A percentile compares a stretch with the other conserved stretches of the same genome.
Conservation (phyloP, 2,888 invertebrate genomes). For the Cyclophora albipunctata region DNA sequence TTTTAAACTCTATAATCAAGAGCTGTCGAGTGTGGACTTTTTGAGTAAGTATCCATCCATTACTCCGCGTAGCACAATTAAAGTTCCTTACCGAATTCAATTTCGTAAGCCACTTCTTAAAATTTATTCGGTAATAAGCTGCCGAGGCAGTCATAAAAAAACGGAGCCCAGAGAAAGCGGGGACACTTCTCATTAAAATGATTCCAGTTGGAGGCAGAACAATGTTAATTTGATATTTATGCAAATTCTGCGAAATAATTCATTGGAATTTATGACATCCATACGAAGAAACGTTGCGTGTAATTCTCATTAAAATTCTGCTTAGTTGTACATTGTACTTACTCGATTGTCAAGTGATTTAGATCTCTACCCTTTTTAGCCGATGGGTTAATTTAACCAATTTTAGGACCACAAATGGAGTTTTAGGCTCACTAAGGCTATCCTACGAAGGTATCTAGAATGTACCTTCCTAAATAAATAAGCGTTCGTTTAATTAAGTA, state of each 20-base stretch:
- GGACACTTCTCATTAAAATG: constrained; percentile 41
- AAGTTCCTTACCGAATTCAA: constrained; percentile 31
- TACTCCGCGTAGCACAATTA: constrained; percentile 26
- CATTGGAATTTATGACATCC: constrained; percentile 34
- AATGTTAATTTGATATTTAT: constrained; percentile 52
- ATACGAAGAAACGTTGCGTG: constrained; percentile 16
- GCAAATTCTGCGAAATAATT: constrained; percentile 41
- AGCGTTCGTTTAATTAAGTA: too few species aligned
- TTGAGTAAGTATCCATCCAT: constrained; percentile 20
- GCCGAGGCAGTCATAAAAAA: constrained; percentile 36
- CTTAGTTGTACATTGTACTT: neutral
- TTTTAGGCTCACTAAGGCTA: too few species aligned
- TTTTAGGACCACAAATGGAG: too few species aligned
- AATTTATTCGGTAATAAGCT: constrained; percentile 39
- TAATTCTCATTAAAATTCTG: constrained; percentile 9
- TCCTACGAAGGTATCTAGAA: too few species aligned
- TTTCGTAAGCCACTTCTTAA: constrained; percentile 33
- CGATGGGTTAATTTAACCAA: too few species aligned
- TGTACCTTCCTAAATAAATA: too few species aligned
- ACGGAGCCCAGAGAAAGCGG: constrained; percentile 35
- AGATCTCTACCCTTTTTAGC: too few species aligned
- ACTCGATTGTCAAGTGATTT: too few species aligned
- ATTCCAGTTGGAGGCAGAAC: constrained; percentile 42
- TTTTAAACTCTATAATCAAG: too few species aligned
- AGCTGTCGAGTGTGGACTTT: neutral